Conservation (phyloP, 1,140 invertebrate genomes). For the Cydia splendana region DNA sequence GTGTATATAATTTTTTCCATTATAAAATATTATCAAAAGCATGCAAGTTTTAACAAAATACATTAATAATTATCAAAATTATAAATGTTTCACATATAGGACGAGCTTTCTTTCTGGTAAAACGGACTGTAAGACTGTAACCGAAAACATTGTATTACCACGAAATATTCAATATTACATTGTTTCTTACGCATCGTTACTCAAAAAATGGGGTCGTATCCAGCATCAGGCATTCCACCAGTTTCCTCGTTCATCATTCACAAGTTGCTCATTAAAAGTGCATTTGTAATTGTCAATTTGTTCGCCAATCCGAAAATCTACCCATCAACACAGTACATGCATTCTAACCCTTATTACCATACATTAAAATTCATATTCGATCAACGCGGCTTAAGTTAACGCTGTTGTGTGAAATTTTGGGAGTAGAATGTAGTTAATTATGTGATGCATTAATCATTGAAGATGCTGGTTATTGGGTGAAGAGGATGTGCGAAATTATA, state of each 20-base stretch:
- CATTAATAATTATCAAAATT: too few species aligned
- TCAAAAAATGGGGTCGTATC: constrained; percentile 20
- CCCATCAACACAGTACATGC: not conserved
- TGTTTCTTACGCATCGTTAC: not conserved
- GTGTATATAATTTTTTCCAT: too few species aligned
- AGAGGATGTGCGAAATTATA: constrained; percentile 5
- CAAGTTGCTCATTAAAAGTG: constrained; percentile 70
- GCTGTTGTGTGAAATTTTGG: not conserved
- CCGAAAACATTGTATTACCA: not conserved
- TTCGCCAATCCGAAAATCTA: constrained; percentile 2
- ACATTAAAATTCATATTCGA: not conserved
- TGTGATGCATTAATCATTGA: constrained; percentile 22
- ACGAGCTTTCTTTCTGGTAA: not conserved
- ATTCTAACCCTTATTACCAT: not conserved
- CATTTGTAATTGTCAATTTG: constrained; percentile 71
- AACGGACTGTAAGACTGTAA: not conserved
- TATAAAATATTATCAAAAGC: too few species aligned
- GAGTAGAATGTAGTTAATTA: constrained; percentile 24
- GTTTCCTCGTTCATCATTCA: constrained; percentile 66
- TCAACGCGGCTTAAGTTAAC: not conserved
- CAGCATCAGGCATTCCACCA: constrained; percentile 14
- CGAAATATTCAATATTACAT: not conserved
- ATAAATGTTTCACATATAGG: too few species aligned
- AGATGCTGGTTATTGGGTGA: not conserved
- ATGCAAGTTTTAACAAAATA: too few species aligned